Conservation (phyloP, 2,113 vertebrate genomes). For the Orientallactaga bullata region DNA sequence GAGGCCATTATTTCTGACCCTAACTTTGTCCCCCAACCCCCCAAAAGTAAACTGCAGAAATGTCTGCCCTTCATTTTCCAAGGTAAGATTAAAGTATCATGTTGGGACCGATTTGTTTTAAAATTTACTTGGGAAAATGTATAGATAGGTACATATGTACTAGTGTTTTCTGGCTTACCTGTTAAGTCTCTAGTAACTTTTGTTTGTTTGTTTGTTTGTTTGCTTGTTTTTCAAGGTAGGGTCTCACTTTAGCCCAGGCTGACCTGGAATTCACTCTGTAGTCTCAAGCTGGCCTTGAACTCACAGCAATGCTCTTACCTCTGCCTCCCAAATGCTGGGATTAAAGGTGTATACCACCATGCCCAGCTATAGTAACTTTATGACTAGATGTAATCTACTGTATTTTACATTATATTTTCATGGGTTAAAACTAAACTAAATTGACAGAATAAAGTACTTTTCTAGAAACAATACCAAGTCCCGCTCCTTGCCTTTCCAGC, state of each 20-base stretch:
- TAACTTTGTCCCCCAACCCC: background rate
- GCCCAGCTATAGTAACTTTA: background rate
- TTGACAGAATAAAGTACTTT: constrained; percentile 27
- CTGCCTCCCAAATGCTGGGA: too few species aligned
- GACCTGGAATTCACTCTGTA: too few species aligned
- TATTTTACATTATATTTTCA: constrained; percentile 19
- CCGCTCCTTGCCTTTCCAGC: background rate
- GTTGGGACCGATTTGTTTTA: constrained; percentile 27
- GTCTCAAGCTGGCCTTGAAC: too few species aligned
- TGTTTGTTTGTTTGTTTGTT: too few species aligned
- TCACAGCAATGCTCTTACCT: too few species aligned
- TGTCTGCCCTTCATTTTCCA: background rate
- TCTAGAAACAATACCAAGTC: constrained; percentile 22
- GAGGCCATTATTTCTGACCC: constrained; percentile 52
- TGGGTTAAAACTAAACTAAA: constrained; percentile 1
- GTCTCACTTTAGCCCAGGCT: too few species aligned
- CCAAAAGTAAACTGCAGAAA: background rate
- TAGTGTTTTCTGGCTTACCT: background rate
- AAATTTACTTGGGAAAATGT: constrained; percentile 1
- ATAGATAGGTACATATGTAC: background rate
- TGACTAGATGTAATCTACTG: background rate
- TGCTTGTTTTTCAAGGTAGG: too few species aligned
- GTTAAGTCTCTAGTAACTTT: background rate
- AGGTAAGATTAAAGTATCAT: constrained; percentile 35
- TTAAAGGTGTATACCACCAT: too few species aligned